A percentile compares a stretch with the other conserved stretches of the same genome.
These are phyloP conservation scores for Desoria tigrina DNA, from an alignment of 2,888 invertebrate species.

Conservation along the genomic window DNA sequence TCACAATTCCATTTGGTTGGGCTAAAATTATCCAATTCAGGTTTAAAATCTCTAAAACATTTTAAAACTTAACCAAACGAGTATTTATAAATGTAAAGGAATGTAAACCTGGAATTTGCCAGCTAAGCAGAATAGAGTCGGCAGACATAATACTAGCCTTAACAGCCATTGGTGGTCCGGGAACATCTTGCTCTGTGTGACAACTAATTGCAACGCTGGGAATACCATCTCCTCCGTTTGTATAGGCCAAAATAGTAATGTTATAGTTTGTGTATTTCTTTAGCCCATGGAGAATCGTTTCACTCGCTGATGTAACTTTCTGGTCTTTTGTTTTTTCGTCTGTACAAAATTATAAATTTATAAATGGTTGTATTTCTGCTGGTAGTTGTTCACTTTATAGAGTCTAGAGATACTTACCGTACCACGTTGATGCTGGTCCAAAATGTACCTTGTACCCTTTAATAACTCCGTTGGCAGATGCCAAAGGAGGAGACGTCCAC, in stretches of 20 bases:
- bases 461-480: constrained; percentile 89
- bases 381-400: too few species aligned
- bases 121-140: constrained; percentile 87
- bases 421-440: constrained; percentile 88
- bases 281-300: constrained; percentile 88
- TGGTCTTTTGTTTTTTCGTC: constrained; percentile 88
- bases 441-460: constrained; percentile 94
- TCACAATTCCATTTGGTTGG: constrained; percentile 88
- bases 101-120: constrained; percentile 70
- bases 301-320: constrained; percentile 87
- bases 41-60: too few species aligned
- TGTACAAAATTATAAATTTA: constrained; percentile 58
- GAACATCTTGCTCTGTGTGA: constrained; percentile 93
- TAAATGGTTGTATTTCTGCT: background rate
- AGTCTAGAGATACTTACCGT: constrained; percentile 72
- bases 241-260: constrained; percentile 92
- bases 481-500: constrained; percentile 90
- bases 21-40: constrained; percentile 71
- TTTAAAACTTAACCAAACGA: background rate
- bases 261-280: constrained; percentile 96
- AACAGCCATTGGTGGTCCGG: constrained; percentile 88
- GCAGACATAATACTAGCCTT: constrained; percentile 90
- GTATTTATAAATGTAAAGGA: background rate
- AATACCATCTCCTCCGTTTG: constrained; percentile 92
- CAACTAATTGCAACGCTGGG: constrained; percentile 84